These are phyloP conservation scores for Diarsia rubi DNA, from an alignment of 2,888 invertebrate genomes.

Conservation along the genomic window DNA sequence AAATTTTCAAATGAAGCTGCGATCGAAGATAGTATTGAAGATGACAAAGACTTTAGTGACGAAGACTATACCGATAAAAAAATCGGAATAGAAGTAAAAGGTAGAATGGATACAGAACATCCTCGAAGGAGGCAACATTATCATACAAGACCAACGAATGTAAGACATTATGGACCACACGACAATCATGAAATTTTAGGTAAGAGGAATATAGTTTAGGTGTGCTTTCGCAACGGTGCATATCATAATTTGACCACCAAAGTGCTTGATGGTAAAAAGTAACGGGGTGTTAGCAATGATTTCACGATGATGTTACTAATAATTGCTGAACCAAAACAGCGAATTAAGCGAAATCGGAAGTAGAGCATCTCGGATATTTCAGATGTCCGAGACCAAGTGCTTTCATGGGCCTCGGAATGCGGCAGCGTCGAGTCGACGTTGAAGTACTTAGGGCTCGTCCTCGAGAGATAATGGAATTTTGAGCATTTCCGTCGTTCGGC, in stretches of 20 bases:
- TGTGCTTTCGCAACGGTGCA: background rate
- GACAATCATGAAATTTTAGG: conserved; percentile 44
- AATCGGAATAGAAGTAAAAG: conserved; percentile 20
- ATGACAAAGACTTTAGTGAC: conserved; percentile 21
- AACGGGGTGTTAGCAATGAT: background rate
- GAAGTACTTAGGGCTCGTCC: too few relatives aligned
- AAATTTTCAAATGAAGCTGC: conserved; percentile 26
- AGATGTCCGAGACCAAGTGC: too few relatives aligned
- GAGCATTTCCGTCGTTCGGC: too few relatives aligned
- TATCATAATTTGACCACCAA: background rate
- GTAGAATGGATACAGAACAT: conserved; percentile 33
- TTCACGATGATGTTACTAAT: background rate
- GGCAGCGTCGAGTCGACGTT: too few relatives aligned
- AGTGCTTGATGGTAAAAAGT: background rate
- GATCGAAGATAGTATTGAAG: conserved; percentile 33
- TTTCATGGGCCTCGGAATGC: too few relatives aligned
- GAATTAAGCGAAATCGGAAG: background rate
- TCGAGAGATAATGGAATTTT: too few relatives aligned
- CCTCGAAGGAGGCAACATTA: conserved; percentile 24
- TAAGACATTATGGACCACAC: conserved; percentile 8
- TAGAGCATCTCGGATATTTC: too few relatives aligned
- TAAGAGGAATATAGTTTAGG: conserved; percentile 18
- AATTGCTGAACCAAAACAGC: background rate
- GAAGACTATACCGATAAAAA: conserved; percentile 46
- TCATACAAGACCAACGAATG: conserved; percentile 14